Percentiles rank a stretch among this genome's conserved stretches.
phyloP scores from a whole-genome alignment of 2,113 vertebrate species.

The Thermophis baileyi region DNA sequence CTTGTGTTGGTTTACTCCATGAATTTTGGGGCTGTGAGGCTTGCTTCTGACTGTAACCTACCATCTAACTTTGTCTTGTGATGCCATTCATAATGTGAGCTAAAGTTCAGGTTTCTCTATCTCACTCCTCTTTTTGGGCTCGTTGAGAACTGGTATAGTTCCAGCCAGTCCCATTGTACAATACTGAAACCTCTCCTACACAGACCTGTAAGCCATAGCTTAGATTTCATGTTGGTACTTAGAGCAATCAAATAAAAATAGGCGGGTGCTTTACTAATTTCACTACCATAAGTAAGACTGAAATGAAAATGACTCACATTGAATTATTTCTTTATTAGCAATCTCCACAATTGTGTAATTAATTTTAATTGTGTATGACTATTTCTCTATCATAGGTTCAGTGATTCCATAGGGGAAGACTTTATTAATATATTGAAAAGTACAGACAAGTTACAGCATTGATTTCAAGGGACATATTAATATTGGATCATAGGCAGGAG shows the following conservation, averaged over 20 bases:
- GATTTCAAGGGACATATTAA: too few relatives aligned
- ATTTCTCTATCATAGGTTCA: slow-evolving; percentile 29
- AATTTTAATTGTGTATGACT: slow-evolving; percentile 50
- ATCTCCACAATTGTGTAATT: slow-evolving; percentile 41
- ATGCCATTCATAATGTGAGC: neutral
- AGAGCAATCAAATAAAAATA: slow-evolving; percentile 50
- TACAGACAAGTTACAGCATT: too few relatives aligned
- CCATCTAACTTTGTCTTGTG: neutral
- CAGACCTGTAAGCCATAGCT: too few relatives aligned
- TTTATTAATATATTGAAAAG: neutral
- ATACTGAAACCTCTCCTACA: neutral
- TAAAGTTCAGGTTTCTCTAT: neutral
- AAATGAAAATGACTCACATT: slow-evolving; percentile 61
- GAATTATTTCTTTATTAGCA: slow-evolving; percentile 57
- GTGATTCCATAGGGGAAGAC: neutral
- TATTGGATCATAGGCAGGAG: too few relatives aligned
- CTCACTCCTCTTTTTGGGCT: neutral
- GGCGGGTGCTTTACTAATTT: slow-evolving; percentile 46
- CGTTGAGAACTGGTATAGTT: too few relatives aligned
- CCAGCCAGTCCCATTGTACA: neutral
- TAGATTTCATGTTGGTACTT: neutral
- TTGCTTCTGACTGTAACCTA: neutral
- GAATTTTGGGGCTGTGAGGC: neutral
- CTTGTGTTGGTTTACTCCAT: neutral
- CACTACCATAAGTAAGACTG: slow-evolving; percentile 22